Evolutionary conservation across 1,140 invertebrate species (phyloP), one percentile per base, ranked within the genome.

Genomic region (Ephestia elutella): DNA sequence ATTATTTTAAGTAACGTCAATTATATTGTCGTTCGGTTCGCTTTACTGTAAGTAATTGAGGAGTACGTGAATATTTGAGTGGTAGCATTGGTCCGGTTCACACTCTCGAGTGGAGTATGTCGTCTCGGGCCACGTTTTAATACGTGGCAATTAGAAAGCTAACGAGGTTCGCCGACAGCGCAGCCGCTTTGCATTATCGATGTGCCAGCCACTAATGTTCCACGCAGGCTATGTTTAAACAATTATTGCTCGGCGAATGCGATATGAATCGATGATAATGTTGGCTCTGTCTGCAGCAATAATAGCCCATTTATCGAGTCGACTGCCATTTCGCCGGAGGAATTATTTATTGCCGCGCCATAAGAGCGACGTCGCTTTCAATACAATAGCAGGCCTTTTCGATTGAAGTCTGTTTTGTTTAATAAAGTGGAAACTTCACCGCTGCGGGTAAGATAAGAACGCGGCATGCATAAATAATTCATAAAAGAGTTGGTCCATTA

Each of bases 291-390:
- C 78, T 78, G 73, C 71, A 71, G 78, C 69, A 82, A 86, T 86
- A 84, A 86, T 82, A 86, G 80, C 70, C 79, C 82, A 78, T 84
- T 86, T 84, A 86, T 86, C 75, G 80, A 80, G 68, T 81, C 69
- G 62, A 60, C 68, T 78, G 78, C 76, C 77, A 80, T 81, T 82
- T 80, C 75, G 67, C 71, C 62, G 65, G 67, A 69, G 70, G 80
- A 86, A 86, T 83, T 79, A 86, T 86, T 86, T 84, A 84, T 86
- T 79, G 70, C 62, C 67, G 63, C 60, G 76, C 79, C 74, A 71
- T 79, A 80, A 80, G 75, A 76, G 70, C 73, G 65, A 75, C 66
- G 76, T 74, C 70, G 72, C 69, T 78, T 81, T 75, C 67, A 75
- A 81, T 80, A 82, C 77, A 80, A 84, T 82, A 70, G 72, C 65